A percentile compares a stretch with the other conserved stretches of the same genome.
phyloP scores from a whole-genome alignment of 2,888 invertebrate species.

The Elegia similella region DNA sequence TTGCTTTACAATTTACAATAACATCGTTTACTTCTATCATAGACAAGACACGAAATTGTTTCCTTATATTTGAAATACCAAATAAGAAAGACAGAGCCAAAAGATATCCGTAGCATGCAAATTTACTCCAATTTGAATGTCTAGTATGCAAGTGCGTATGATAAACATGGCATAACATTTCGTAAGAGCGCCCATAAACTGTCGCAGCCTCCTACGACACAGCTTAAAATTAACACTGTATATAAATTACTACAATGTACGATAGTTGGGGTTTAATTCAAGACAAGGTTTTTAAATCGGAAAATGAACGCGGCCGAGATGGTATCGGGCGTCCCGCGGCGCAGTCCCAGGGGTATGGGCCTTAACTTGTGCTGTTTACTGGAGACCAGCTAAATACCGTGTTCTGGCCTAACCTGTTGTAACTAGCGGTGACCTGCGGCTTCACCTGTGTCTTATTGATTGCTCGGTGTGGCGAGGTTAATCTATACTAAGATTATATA shows the following conservation, averaged over 20 bases:
- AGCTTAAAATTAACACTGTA: neutral
- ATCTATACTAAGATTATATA: too few relatives aligned
- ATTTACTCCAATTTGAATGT: too few relatives aligned
- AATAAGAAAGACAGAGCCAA: too few relatives aligned
- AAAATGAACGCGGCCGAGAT: constrained; percentile 6
- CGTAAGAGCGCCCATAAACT: neutral
- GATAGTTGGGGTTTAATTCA: constrained; percentile 3
- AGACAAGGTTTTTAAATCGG: constrained; percentile 9
- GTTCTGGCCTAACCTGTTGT: constrained; percentile 7
- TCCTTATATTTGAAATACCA: too few relatives aligned
- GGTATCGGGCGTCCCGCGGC: constrained; percentile 5
- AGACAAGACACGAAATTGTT: too few relatives aligned
- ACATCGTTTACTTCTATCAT: too few relatives aligned
- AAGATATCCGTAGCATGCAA: too few relatives aligned
- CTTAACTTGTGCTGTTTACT: constrained; percentile 6
- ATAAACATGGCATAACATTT: too few relatives aligned
- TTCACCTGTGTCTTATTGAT: constrained; percentile 7
- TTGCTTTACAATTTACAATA: too few relatives aligned
- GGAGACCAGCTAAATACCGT: neutral
- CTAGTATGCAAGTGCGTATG: too few relatives aligned
- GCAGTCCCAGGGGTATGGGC: constrained; percentile 1
- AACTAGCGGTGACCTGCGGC: constrained; percentile 1
- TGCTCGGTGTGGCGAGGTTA: too few relatives aligned
- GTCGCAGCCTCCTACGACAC: neutral
- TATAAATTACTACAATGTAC: constrained; percentile 5